Conservation (phyloP, 2,113 vertebrate species). For the Aramus guarauna region DNA sequence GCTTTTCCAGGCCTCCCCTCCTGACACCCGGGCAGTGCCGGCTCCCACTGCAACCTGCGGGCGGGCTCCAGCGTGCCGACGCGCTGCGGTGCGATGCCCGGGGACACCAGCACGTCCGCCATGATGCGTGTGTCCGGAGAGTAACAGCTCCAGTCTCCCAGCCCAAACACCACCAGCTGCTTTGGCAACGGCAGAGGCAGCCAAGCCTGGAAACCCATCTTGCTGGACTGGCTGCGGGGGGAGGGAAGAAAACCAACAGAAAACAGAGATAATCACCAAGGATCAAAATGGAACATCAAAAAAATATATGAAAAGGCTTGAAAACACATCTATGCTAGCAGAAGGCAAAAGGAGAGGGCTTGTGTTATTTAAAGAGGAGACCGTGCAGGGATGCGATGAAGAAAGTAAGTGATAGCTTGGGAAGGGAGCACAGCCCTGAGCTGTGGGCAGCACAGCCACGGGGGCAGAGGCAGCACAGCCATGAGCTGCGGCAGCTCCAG, state of each 20-base stretch:
- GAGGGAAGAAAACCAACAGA: background rate
- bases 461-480: background rate
- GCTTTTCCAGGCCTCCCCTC: background rate
- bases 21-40: background rate
- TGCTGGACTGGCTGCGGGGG: slow-evolving; percentile 74
- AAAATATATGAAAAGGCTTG: rapidly evolving
- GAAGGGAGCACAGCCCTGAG: rapidly evolving
- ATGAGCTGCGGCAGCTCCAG: rapidly evolving
- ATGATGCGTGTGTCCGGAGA: slow-evolving; percentile 57
- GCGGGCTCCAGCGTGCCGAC: slow-evolving; percentile 76
- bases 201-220: slow-evolving; percentile 77
- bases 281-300: background rate
- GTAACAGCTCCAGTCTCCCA: slow-evolving; percentile 83
- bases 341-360: rapidly evolving
- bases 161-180: slow-evolving; percentile 81
- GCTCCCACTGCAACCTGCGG: slow-evolving; percentile 57
- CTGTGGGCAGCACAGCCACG: rapidly evolving
- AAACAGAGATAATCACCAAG: background rate
- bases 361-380: background rate
- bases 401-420: rapidly evolving
- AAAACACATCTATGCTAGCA: background rate
- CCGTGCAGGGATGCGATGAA: rapidly evolving
- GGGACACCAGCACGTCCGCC: slow-evolving; percentile 75
- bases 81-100: slow-evolving; percentile 60
- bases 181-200: slow-evolving; percentile 81